Conservation (phyloP, 2,113 vertebrate genomes). For the Pao palembangensis region DNA sequence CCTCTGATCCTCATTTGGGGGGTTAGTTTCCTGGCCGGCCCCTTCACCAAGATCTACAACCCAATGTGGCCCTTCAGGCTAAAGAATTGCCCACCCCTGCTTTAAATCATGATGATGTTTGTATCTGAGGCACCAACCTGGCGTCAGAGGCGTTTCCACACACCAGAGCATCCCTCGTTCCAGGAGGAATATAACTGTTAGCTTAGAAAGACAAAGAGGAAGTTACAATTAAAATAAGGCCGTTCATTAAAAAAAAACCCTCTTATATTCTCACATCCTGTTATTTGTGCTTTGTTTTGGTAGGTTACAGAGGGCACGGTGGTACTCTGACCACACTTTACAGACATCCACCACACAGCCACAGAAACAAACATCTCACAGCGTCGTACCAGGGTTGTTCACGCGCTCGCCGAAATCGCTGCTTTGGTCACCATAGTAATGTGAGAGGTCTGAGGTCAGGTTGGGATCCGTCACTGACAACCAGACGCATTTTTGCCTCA, state of each 20-base stretch:
- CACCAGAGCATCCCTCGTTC: constrained; percentile 71
- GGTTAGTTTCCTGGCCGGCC: no score
- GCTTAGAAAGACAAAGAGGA: constrained; percentile 58
- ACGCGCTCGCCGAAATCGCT: constrained; percentile 45
- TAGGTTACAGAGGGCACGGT: no score
- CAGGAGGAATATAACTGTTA: constrained; percentile 77
- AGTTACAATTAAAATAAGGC: neutral
- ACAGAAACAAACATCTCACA: neutral
- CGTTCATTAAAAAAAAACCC: no score
- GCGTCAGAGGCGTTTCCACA: constrained; percentile 88
- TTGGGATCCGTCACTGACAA: constrained; percentile 44
- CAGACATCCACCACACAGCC: no score
- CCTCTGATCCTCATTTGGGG: no score
- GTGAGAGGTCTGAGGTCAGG: neutral
- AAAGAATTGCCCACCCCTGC: no score
- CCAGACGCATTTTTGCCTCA: constrained; percentile 81
- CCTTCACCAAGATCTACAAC: no score
- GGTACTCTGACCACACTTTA: neutral
- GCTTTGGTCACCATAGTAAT: neutral
- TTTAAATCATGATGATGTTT: neutral
- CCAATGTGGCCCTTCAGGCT: no score
- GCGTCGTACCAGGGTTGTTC: neutral
- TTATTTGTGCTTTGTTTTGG: no score
- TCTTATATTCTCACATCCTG: neutral
- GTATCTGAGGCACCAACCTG: constrained; percentile 72